Conservation (phyloP, 1,140 invertebrate genomes). For the Drosophila miranda region DNA sequence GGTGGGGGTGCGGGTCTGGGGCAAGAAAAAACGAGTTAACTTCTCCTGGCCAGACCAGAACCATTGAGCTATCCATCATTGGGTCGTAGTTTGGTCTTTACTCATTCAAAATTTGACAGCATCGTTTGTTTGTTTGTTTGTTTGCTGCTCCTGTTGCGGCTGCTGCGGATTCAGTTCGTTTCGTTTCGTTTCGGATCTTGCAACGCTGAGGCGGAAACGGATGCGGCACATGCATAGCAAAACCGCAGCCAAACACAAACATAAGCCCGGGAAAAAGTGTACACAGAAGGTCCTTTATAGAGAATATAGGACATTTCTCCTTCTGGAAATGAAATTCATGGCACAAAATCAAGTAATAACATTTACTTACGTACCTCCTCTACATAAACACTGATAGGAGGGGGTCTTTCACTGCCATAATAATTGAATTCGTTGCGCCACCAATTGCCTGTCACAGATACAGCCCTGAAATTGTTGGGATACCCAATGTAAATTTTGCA, state of each 20-base stretch:
- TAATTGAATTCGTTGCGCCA: constrained; percentile 33
- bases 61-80: constrained; percentile 74
- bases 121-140: constrained; percentile 73
- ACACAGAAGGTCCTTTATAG: constrained; percentile 13
- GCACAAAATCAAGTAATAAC: too few species aligned
- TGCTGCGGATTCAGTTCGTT: constrained; percentile 39
- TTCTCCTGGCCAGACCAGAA: constrained; percentile 20
- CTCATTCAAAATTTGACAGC: constrained; percentile 81
- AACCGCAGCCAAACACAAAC: constrained; percentile 53
- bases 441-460: constrained; percentile 44
- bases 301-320: neutral
- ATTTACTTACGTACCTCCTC: too few species aligned
- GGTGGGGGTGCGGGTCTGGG: neutral
- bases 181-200: constrained; percentile 51
- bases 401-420: neutral
- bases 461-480: constrained; percentile 20
- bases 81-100: constrained; percentile 76
- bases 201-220: constrained; percentile 65
- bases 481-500: constrained; percentile 40
- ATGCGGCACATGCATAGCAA: constrained; percentile 72
- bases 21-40: constrained; percentile 34
- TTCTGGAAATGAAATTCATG: too few species aligned
- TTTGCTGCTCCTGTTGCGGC: constrained; percentile 17
- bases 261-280: constrained; percentile 21
- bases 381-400: too few species aligned